Evolutionary conservation across 2,888 invertebrate species (phyloP).

Genomic region (Chesias legatella): DNA sequence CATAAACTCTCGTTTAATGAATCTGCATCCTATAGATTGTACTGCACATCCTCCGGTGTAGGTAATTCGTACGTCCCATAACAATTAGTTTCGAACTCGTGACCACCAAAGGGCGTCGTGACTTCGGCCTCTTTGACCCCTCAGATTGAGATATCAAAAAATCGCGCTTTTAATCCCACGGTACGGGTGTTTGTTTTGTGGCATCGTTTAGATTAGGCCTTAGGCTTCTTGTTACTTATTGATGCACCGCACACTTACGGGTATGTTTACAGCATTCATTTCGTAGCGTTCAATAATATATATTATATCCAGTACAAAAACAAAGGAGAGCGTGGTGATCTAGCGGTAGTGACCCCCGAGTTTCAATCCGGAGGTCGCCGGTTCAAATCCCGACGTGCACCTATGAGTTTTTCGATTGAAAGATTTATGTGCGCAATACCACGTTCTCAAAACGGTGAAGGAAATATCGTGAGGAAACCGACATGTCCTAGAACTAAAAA

Average conservation of each 20-base stretch:
- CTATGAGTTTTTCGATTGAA: no score
- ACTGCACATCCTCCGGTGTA: slow-evolving; percentile 52
- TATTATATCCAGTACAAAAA: no score
- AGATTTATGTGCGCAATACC: no score
- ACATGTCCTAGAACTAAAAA: no score
- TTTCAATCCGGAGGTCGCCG: no score
- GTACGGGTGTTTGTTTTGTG: slow-evolving; percentile 61
- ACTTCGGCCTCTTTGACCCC: slow-evolving; percentile 75
- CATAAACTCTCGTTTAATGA: background rate
- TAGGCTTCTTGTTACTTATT: slow-evolving; percentile 39
- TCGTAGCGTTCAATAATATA: no score
- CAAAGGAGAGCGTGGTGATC: no score
- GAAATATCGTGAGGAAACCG: no score
- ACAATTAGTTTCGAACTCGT: slow-evolving; percentile 59
- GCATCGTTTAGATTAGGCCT: slow-evolving; percentile 53
- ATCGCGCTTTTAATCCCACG: slow-evolving; percentile 66
- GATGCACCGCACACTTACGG: slow-evolving; percentile 7
- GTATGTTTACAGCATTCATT: background rate
- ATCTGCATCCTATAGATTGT: slow-evolving; percentile 33
- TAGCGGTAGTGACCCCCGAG: no score
- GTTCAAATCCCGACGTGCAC: no score
- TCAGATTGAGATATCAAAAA: slow-evolving; percentile 79
- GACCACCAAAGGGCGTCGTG: slow-evolving; percentile 79
- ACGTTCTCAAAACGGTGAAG: no score
- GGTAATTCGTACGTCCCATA: slow-evolving; percentile 57